Conservation (phyloP, 2,113 vertebrate genomes). For the Crotalus viridis region DNA sequence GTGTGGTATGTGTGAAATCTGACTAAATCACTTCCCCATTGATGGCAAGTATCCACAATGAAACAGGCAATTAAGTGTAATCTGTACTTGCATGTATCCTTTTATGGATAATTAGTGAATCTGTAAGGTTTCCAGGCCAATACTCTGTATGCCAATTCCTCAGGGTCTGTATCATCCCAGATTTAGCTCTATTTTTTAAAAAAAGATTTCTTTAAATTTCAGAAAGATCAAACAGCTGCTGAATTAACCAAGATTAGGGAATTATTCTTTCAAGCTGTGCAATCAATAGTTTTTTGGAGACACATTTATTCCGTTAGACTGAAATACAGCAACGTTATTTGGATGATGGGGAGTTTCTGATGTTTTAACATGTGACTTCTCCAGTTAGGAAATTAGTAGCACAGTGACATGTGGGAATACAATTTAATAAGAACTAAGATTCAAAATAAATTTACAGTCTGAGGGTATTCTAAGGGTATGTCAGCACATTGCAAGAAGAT, state of each 20-base stretch:
- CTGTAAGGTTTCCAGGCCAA: conserved; percentile 15
- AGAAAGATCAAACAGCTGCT: conserved; percentile 1
- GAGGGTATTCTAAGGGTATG: neutral
- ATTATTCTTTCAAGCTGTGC: conserved; percentile 20
- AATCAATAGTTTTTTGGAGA: neutral
- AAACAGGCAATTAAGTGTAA: neutral
- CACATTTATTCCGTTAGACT: conserved; percentile 11
- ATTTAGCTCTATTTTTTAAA: neutral
- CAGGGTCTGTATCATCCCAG: neutral
- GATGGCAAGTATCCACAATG: neutral
- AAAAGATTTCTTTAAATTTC: conserved; percentile 27
- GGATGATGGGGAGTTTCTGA: neutral
- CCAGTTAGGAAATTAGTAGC: neutral
- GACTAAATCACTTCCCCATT: neutral
- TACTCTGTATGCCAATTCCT: conserved; percentile 13
- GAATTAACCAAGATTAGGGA: conserved; percentile 2
- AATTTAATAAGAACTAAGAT: neutral
- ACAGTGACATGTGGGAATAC: neutral
- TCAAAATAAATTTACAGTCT: neutral
- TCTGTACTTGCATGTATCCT: conserved; percentile 20
- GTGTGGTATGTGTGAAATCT: neutral
- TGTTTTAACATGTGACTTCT: neutral
- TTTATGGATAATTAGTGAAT: conserved; percentile 21
- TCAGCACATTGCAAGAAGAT: neutral
- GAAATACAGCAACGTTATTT: conserved; percentile 18